Conservation (phyloP, 2,888 invertebrate species). For the Monoplex corrugatus region DNA sequence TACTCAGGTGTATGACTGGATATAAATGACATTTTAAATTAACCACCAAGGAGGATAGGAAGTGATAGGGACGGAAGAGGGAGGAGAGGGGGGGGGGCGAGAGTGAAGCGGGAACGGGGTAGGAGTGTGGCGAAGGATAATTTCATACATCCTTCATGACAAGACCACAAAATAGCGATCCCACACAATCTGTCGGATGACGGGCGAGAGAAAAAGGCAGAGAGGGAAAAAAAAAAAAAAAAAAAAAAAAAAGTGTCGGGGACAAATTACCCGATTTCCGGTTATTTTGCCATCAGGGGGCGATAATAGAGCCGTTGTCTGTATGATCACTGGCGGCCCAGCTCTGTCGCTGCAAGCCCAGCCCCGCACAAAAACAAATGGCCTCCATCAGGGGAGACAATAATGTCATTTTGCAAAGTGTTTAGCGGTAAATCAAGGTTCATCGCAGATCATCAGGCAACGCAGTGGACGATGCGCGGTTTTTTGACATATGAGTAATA, state of each 20-base stretch:
- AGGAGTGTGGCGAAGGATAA: not conserved
- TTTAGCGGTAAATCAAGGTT: conserved; percentile 35
- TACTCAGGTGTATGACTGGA: no score
- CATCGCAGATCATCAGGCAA: not conserved
- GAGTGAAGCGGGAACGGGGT: not conserved
- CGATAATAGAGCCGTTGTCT: conserved; percentile 8
- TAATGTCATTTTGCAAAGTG: conserved; percentile 36
- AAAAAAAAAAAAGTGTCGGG: not conserved
- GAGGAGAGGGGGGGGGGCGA: not conserved
- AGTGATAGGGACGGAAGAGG: not conserved
- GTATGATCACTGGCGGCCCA: conserved; percentile 15
- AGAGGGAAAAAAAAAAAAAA: not conserved
- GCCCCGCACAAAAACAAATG: not conserved
- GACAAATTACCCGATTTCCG: conserved; percentile 39
- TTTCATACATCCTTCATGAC: not conserved
- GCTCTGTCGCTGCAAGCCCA: not conserved
- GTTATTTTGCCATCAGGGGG: conserved; percentile 31
- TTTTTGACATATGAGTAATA: conserved; percentile 25
- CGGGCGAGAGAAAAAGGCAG: not conserved
- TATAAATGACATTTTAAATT: no score
- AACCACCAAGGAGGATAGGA: not conserved
- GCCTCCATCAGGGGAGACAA: conserved; percentile 11
- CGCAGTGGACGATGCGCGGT: not conserved
- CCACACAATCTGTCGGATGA: not conserved
- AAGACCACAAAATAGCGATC: not conserved